Base-by-base conservation (phyloP, 2,113 vertebrate species). In the Bothrops jararaca region DNA sequence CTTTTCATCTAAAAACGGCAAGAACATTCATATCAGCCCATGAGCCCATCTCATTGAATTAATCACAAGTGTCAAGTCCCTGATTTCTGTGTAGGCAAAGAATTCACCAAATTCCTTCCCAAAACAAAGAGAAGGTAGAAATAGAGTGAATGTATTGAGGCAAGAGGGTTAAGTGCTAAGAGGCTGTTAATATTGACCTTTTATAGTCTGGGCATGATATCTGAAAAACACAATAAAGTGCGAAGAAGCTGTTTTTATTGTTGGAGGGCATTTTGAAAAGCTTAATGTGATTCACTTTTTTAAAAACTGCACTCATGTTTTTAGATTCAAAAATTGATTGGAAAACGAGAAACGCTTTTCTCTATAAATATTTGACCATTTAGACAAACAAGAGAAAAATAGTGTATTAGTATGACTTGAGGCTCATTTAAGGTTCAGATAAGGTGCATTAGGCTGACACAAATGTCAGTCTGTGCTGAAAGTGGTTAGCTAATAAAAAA, bases 11-110 rank as follows among this genome's bases (percentile, higher is more conserved):
- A 92, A 90, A 91, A 92, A 48, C 91, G 93, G 92, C 94, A 85
- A 92, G 90, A 92, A 94, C 94, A 94, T 92, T 94, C 95, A 97
- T 97, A 88, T 54, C 52, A 96, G 94, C 94, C 92, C 91, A 88
- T 57, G 23, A 96, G 94, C 94, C 91, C 92, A 95, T 3, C 9
- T 96, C 95, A 95, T 95, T 93, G 90, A 94, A 92, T 39, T 50
- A 94, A 50, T 95, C 92, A 94, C 94, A 92, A 94, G 29, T 39
- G 42, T 94, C 57, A 48, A 54, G 89, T 94, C 90, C 92, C 94
- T 74, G 39, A 87, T 90, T 86, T 86, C 52, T 64, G 34, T 24
- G 22, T 80, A 64, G 90, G 23, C 91, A 93, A 69, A 90, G 89
- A 95, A 48, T 18, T 92, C 92, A 53, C n/a, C 45, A 86, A 9